Evolutionary conservation across 35 echinoderm and acorn worm species (phyloP).

Genomic region (Amphiura filiformis): DNA sequence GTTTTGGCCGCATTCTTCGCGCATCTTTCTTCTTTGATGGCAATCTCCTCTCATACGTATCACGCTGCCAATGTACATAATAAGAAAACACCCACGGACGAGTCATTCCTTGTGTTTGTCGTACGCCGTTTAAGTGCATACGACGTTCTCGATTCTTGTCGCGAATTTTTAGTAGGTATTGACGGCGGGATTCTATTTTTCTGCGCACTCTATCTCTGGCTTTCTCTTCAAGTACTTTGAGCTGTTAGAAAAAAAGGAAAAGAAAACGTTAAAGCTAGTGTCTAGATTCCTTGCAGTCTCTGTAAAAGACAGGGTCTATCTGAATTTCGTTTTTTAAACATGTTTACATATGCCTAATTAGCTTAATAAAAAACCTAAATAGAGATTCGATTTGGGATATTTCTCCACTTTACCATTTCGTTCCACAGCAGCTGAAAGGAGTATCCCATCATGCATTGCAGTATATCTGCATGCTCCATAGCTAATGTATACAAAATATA

Average conservation of each 20-base stretch:
- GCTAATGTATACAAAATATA: too few species aligned
- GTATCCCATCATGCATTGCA: too few species aligned
- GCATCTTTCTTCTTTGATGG: conserved; percentile 72
- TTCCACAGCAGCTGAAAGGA: too few species aligned
- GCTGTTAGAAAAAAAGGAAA: conserved; percentile 37
- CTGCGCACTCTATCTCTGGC: conserved; percentile 63
- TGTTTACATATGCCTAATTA: too few species aligned
- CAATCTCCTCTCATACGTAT: conserved; percentile 82
- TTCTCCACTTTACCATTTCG: too few species aligned
- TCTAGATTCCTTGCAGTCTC: too few species aligned
- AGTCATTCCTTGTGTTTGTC: conserved; percentile 89
- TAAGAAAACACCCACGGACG: conserved; percentile 91
- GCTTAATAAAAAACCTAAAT: too few species aligned
- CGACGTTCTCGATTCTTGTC: conserved; percentile 56
- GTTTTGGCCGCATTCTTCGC: conserved; percentile 15
- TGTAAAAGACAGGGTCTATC: too few species aligned
- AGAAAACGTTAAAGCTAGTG: neutral
- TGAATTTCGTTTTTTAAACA: too few species aligned
- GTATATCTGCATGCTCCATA: too few species aligned
- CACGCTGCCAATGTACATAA: conserved; percentile 89
- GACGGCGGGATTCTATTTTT: conserved; percentile 56
- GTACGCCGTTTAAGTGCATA: conserved; percentile 61
- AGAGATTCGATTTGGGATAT: too few species aligned
- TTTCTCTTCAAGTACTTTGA: conserved; percentile 75
- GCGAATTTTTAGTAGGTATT: conserved; percentile 48